A percentile compares a stretch with the other conserved stretches of the same genome.
phyloP scores from a whole-genome alignment of 2,113 vertebrate species.

The Odobenus rosmarus region DNA sequence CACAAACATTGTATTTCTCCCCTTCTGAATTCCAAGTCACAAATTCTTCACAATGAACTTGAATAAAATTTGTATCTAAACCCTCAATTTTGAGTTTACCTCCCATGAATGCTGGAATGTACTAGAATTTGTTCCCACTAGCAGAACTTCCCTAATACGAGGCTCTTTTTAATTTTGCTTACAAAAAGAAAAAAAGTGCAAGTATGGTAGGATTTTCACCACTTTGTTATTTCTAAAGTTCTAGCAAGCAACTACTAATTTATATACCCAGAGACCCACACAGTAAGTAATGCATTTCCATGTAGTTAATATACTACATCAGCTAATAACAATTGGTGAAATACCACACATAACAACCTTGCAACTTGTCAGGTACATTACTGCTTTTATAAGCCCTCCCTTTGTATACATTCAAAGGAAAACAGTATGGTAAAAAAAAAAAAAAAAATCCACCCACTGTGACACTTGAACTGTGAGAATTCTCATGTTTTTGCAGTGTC shows the following conservation, averaged over 20 bases:
- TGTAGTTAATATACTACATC: not conserved
- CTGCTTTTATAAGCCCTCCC: not conserved
- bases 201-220: not conserved
- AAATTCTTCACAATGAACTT: not conserved
- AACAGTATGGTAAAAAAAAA: not conserved
- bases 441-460: not conserved
- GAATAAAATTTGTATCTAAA: not conserved
- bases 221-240: not conserved
- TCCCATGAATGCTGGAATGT: not conserved
- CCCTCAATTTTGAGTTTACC: not conserved
- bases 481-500: not conserved
- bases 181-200: not conserved
- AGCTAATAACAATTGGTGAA: not conserved
- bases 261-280: not conserved
- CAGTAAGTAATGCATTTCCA: not conserved
- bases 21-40: not conserved
- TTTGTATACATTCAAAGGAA: not conserved
- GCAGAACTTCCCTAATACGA: not conserved
- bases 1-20: not conserved
- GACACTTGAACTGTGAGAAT: slow-evolving; percentile 7
- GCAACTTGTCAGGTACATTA: not conserved
- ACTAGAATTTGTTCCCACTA: not conserved
- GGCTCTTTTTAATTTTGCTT: not conserved
- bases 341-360: not conserved
- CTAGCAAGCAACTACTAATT: not conserved